Evolutionary conservation across 2,797 vertebrate genomes (phyloP), one percentile per base, ranked within the genome.

Genomic region (Dendrocincla tyrannina): DNA sequence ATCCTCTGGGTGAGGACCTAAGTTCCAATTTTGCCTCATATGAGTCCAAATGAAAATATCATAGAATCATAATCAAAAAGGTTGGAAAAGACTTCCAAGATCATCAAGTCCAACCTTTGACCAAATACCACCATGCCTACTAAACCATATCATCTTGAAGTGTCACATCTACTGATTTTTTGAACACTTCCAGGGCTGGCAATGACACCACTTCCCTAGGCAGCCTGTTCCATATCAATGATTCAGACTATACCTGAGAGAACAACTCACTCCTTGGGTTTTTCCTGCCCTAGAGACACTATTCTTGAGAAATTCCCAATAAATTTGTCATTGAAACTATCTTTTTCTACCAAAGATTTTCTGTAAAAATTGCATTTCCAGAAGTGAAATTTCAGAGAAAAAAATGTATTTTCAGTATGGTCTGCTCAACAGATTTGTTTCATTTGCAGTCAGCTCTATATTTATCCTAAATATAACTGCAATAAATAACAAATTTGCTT

Each of bases 201-300:
- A 44, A 46, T 8, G 15, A 16, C 12, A 52, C 10, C 14, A 32
- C 17, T 59, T 66, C 33, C n/a, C 52, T 53, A 32, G 37, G 39
- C 30, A 66, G 18, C 17, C 15, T 52, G 58, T 17, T 77, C 44
- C 44, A 41, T 8, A 33, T 2, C 33, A 77, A 72, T 35, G 14
- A 3, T 83, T 78, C 11, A 62, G 28, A 13, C 9, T 25, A 3
- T 39, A 81, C 66, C 22, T 85, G 42, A 52, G 39, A 70, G 16
- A 92, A 78, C 6, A 44, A 17, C 9, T 33, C 3, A 3, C 1
- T 69, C 16, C 14, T 52, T 33, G 41, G 0, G 15, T 63, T 46
- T 44, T 53, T 50, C 17, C 24, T 78, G 17, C 52, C 27, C 49
- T 44, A 32, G 0, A 4, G 16, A 27, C n/a, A 67, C 14, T 55